Percentiles rank a stretch among this genome's conserved stretches.
These are phyloP conservation scores for Pseudopodoces humilis DNA, from an alignment of 2,113 vertebrate species.

Conservation along the genomic window DNA sequence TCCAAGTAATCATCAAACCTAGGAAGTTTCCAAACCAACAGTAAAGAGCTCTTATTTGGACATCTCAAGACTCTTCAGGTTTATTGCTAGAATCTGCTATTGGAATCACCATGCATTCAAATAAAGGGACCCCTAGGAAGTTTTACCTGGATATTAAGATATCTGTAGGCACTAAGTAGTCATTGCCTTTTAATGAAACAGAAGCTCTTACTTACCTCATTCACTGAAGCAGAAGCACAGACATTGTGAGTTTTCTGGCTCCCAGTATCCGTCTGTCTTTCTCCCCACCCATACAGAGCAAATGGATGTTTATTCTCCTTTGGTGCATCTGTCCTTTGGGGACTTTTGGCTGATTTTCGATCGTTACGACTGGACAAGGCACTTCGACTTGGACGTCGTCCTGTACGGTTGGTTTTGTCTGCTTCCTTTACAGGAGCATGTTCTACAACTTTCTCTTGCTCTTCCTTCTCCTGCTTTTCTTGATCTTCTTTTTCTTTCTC, in stretches of 20 bases:
- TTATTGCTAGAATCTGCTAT: background rate
- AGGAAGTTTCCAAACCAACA: background rate
- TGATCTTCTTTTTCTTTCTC: conserved; percentile 54
- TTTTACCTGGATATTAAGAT: background rate
- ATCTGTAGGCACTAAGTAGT: background rate
- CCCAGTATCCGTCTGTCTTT: conserved; percentile 83
- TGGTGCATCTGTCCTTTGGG: conserved; percentile 64
- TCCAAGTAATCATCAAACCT: background rate
- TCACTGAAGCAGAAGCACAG: conserved; percentile 81
- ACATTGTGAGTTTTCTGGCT: conserved; percentile 91
- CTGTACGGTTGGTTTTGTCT: background rate
- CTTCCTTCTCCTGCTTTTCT: conserved; percentile 39
- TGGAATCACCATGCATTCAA: background rate
- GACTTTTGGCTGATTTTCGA: conserved; percentile 69
- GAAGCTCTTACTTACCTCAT: conserved; percentile 76
- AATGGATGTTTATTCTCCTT: conserved; percentile 87
- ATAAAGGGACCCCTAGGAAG: background rate
- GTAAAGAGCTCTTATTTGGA: background rate
- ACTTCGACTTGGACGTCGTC: conserved; percentile 42
- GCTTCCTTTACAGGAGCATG: conserved; percentile 8
- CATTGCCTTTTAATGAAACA: background rate
- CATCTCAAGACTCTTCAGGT: background rate
- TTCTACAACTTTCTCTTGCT: conserved; percentile 36
- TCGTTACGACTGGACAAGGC: conserved; percentile 56
- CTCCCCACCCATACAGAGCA: conserved; percentile 89